Conservation (phyloP, 2,888 invertebrate species). For the Platypus cylindrus region DNA sequence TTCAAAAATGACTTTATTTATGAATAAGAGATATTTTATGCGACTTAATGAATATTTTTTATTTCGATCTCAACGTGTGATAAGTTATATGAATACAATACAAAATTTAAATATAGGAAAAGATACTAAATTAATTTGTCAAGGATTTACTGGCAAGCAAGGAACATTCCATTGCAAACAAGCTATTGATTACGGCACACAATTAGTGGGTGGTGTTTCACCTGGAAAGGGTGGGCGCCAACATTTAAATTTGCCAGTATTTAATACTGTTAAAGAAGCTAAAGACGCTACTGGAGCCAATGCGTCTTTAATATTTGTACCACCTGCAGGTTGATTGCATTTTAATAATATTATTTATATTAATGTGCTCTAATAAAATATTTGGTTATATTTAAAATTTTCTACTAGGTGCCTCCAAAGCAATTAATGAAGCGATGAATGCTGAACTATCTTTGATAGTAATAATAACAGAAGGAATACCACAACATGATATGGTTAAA, state of each 20-base stretch:
- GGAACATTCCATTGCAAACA: slow-evolving; percentile 56
- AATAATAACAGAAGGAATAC: slow-evolving; percentile 42
- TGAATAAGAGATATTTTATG: no score
- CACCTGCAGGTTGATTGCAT: slow-evolving; percentile 41
- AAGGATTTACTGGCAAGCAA: slow-evolving; percentile 32
- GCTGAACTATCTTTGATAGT: slow-evolving; percentile 66
- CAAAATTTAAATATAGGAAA: slow-evolving; percentile 69
- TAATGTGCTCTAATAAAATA: background rate
- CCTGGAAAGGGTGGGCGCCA: slow-evolving; percentile 71
- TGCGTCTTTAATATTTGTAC: slow-evolving; percentile 68
- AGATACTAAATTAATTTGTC: slow-evolving; percentile 56
- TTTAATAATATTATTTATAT: no score
- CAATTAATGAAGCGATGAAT: slow-evolving; percentile 61
- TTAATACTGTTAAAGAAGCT: slow-evolving; percentile 50
- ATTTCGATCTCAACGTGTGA: slow-evolving; percentile 38
- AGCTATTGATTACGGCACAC: slow-evolving; percentile 69
- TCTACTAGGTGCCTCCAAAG: slow-evolving; percentile 54
- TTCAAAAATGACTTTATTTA: no score
- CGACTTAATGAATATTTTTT: no score
- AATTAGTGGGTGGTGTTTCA: slow-evolving; percentile 67
- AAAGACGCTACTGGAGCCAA: slow-evolving; percentile 53
- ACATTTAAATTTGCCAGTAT: slow-evolving; percentile 63
- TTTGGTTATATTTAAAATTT: background rate
- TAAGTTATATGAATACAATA: slow-evolving; percentile 63
- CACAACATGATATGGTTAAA: slow-evolving; percentile 66